These are phyloP conservation scores for Subanguina moxae DNA, from an alignment of 1,140 invertebrate genomes.

Conservation along the genomic window DNA sequence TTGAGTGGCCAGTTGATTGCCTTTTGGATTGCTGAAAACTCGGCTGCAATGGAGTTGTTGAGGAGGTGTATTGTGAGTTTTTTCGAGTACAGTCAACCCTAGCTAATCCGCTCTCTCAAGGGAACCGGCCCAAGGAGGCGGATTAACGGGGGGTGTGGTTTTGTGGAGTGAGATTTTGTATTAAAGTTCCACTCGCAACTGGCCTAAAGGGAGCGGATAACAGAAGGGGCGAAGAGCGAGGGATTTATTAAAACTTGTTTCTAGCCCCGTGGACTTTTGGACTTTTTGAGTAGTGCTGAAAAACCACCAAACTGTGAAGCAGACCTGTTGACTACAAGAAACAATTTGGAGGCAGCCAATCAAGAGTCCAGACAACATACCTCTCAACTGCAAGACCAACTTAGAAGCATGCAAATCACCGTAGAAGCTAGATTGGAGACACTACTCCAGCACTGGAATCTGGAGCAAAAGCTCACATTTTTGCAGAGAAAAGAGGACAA, in stretches of 20 bases:
- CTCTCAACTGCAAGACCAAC: constrained; percentile 58
- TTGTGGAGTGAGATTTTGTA: too few species aligned
- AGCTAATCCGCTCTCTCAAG: too few species aligned
- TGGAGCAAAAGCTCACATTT: constrained; percentile 68
- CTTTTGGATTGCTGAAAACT: constrained; percentile 92
- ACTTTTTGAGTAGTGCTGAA: constrained; percentile 81
- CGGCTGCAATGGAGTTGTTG: constrained; percentile 80
- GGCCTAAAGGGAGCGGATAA: too few species aligned
- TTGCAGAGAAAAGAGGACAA: constrained; percentile 64
- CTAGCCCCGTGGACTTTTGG: constrained; percentile 75
- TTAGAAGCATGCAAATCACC: constrained; percentile 61
- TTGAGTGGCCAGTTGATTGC: constrained; percentile 90
- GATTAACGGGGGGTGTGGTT: too few species aligned
- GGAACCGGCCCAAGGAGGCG: too few species aligned
- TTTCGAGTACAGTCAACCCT: too few species aligned
- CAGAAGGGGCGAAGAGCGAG: too few species aligned
- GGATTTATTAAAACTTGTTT: constrained; percentile 19
- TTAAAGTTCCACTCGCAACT: too few species aligned
- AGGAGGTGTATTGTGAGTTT: constrained; percentile 73
- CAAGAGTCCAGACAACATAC: constrained; percentile 61
- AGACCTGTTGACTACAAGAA: constrained; percentile 76
- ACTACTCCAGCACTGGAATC: constrained; percentile 84
- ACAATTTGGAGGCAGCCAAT: constrained; percentile 87
- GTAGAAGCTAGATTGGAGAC: constrained; percentile 67
- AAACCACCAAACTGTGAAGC: constrained; percentile 74